A percentile compares a stretch with the other conserved stretches of the same genome.
These are phyloP conservation scores for Pectinophora gossypiella DNA, from an alignment of 1,140 invertebrate genomes.

Conservation along the genomic window DNA sequence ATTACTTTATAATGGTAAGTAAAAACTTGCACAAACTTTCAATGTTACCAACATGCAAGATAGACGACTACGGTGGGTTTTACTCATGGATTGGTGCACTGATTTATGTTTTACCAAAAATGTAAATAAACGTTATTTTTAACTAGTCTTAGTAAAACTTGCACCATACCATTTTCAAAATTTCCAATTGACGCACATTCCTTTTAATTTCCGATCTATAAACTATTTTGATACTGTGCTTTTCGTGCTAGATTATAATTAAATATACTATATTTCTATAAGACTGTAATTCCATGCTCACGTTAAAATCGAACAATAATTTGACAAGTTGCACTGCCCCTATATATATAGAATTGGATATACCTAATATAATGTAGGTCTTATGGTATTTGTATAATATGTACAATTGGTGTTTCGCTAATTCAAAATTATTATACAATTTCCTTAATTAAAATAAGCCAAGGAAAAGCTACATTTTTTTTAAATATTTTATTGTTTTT, in stretches of 20 bases:
- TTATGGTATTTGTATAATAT: background rate
- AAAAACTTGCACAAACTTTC: too few relatives aligned
- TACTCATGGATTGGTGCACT: slow-evolving; percentile 6
- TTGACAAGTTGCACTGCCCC: background rate
- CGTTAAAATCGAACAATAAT: background rate
- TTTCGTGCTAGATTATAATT: slow-evolving; percentile 6
- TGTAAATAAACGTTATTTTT: slow-evolving; percentile 29
- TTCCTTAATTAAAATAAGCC: background rate
- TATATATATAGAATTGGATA: slow-evolving; percentile 2
- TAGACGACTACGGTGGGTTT: background rate
- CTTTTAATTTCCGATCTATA: background rate
- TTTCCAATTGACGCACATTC: background rate
- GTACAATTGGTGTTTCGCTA: background rate
- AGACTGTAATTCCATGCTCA: background rate
- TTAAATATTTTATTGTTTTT: too few relatives aligned
- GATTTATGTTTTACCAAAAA: slow-evolving; percentile 28
- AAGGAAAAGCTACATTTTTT: too few relatives aligned
- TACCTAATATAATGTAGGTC: background rate
- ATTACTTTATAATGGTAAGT: too few relatives aligned
- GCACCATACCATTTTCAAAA: slow-evolving; percentile 4
- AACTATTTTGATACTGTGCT: background rate
- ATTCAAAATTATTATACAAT: background rate
- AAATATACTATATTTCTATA: background rate
- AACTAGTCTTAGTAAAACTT: slow-evolving; percentile 27
- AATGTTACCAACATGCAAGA: too few relatives aligned